These are phyloP conservation scores for Dicrostonyx torquatus DNA, from an alignment of 2,797 vertebrate species.

Conservation along the genomic window DNA sequence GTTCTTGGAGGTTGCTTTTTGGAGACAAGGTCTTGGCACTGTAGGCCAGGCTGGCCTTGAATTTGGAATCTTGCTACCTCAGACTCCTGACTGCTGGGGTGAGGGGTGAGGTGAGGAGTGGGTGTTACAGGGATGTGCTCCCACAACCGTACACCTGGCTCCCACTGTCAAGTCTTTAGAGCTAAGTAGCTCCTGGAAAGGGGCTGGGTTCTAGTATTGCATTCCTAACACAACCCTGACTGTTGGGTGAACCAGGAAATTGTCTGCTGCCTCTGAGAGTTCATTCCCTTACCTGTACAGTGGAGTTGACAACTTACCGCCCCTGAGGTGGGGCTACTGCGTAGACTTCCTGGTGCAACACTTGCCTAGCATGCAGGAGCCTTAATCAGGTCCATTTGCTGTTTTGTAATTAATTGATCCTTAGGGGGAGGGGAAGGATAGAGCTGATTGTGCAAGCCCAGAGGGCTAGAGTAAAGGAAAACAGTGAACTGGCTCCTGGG, in stretches of 20 bases:
- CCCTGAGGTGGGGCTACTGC: neutral
- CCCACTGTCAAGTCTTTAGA: neutral
- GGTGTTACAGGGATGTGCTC: neutral
- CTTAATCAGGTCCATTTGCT: neutral
- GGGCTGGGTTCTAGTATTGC: neutral
- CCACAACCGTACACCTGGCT: neutral
- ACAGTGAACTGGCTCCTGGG: neutral
- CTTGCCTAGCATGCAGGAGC: neutral
- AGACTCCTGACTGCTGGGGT: neutral
- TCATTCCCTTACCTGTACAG: slow-evolving; percentile 20
- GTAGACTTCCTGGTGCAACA: neutral
- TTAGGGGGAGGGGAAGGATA: neutral
- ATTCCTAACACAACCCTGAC: neutral
- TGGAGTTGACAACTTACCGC: neutral
- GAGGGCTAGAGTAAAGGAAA: neutral
- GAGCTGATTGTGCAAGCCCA: neutral
- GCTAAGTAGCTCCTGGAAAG: neutral
- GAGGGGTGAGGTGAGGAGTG: too few species aligned
- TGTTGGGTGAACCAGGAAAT: neutral
- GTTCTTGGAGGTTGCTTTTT: neutral
- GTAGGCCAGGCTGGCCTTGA: neutral
- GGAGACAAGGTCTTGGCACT: neutral
- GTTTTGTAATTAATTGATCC: neutral
- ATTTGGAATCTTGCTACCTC: neutral
- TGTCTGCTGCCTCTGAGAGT: slow-evolving; percentile 31